A percentile compares a stretch with the other conserved stretches of the same genome.
These are phyloP conservation scores for Pungitius pungitius DNA, from an alignment of 2,113 vertebrate species.

Conservation along the genomic window DNA sequence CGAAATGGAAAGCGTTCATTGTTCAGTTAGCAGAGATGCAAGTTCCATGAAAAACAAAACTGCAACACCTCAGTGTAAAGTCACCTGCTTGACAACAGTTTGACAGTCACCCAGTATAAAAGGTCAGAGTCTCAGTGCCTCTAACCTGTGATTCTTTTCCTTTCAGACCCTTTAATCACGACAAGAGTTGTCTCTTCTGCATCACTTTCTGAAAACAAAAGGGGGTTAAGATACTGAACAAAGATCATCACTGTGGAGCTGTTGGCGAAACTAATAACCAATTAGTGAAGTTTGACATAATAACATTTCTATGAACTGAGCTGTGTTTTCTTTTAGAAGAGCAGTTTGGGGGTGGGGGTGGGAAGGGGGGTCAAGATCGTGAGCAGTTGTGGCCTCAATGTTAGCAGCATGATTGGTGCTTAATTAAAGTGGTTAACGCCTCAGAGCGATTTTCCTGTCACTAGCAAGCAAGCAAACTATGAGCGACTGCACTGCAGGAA, in stretches of 20 bases:
- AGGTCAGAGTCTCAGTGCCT: constrained; percentile 41
- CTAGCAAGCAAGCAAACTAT: background rate
- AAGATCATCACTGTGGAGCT: constrained; percentile 35
- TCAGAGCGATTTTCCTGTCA: constrained; percentile 20
- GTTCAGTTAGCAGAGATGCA: constrained; percentile 48
- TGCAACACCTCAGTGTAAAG: constrained; percentile 26
- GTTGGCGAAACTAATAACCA: constrained; percentile 34
- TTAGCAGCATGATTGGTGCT: constrained; percentile 18
- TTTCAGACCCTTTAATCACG: constrained; percentile 67
- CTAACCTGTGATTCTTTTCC: constrained; percentile 72
- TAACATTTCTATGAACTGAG: background rate
- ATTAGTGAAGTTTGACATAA: no score
- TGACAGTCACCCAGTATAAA: constrained; percentile 40
- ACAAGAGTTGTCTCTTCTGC: constrained; percentile 59
- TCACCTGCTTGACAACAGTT: constrained; percentile 12
- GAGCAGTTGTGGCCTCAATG: background rate
- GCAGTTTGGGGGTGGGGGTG: background rate
- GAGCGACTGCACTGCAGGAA: background rate
- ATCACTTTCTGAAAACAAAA: constrained; percentile 77
- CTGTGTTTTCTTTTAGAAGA: background rate
- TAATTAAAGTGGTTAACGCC: constrained; percentile 2
- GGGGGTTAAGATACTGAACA: constrained; percentile 67
- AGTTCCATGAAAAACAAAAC: constrained; percentile 18
- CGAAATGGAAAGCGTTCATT: constrained; percentile 30
- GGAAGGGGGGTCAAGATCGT: constrained; percentile 2